phyloP scores from a whole-genome alignment of 2,888 invertebrate species.

The Spisula solida region DNA sequence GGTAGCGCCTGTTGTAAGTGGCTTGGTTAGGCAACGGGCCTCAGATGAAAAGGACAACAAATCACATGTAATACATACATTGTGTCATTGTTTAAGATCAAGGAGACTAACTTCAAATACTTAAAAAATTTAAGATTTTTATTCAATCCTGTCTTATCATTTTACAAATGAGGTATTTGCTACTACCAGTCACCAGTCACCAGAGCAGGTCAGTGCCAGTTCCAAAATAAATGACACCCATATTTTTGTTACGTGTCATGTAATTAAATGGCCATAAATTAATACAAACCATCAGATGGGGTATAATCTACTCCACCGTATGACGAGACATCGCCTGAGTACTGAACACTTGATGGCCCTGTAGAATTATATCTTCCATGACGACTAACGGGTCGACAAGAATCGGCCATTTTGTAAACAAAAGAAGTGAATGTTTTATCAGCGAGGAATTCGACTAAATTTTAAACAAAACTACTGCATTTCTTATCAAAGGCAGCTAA shows the following conservation, averaged over 20 bases:
- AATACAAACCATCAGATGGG: constrained; percentile 65
- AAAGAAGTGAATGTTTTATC: constrained; percentile 53
- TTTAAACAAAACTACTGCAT: not conserved
- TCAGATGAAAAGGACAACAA: too few relatives aligned
- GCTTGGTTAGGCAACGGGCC: too few relatives aligned
- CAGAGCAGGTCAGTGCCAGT: constrained; percentile 5
- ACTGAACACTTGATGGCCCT: constrained; percentile 64
- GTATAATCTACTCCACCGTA: constrained; percentile 71
- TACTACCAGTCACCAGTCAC: too few relatives aligned
- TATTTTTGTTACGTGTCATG: not conserved
- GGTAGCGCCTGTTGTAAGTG: too few relatives aligned
- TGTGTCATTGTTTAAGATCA: too few relatives aligned
- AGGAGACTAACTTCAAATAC: too few relatives aligned
- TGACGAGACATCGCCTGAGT: constrained; percentile 56
- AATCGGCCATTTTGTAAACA: constrained; percentile 76
- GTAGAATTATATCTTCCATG: constrained; percentile 78
- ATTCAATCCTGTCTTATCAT: too few relatives aligned
- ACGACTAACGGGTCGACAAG: constrained; percentile 77
- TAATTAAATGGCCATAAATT: not conserved
- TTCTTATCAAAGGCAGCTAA: not conserved
- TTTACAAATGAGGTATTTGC: too few relatives aligned
- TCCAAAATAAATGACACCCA: not conserved
- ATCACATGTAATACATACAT: too few relatives aligned
- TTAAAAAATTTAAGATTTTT: too few relatives aligned
- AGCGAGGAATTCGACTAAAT: not conserved